These are phyloP conservation scores for Chaetodon auriga DNA, from an alignment of 2,113 vertebrate species.

Conservation along the genomic window DNA sequence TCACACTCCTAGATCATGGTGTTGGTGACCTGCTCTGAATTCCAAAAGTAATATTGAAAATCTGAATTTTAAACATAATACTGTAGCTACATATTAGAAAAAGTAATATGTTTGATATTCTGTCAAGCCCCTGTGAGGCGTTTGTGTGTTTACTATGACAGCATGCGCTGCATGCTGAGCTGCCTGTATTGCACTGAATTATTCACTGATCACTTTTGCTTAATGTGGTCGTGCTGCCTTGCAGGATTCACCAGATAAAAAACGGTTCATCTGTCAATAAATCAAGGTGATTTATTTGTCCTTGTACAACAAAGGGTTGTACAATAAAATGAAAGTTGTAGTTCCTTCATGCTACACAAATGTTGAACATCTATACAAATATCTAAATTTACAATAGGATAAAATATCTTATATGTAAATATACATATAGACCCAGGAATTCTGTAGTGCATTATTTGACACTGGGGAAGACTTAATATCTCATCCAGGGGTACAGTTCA, in stretches of 20 bases:
- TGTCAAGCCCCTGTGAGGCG: conserved; percentile 1
- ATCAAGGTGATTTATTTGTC: neutral
- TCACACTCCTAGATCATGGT: neutral
- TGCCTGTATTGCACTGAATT: conserved; percentile 23
- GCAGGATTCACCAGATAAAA: neutral
- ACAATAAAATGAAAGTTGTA: too few species aligned
- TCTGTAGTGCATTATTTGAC: too few species aligned
- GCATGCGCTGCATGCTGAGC: conserved; percentile 27
- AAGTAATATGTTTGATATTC: conserved; percentile 20
- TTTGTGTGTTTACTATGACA: conserved; percentile 39
- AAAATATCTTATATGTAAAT: too few species aligned
- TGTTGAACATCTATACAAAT: too few species aligned
- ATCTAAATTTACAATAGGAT: too few species aligned
- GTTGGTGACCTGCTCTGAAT: neutral
- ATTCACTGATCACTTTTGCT: conserved; percentile 24
- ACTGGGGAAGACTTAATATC: too few species aligned
- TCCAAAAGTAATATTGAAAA: neutral
- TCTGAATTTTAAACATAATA: neutral
- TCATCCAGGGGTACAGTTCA: neutral
- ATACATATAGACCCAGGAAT: too few species aligned
- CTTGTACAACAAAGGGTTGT: too few species aligned
- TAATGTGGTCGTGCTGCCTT: neutral
- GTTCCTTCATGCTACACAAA: too few species aligned
- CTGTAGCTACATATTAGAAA: neutral
- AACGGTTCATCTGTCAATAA: neutral